A percentile compares a stretch with the other conserved stretches of the same genome.
These are phyloP conservation scores for Melospiza georgiana DNA, from an alignment of 2,113 vertebrate genomes.

Conservation along the genomic window DNA sequence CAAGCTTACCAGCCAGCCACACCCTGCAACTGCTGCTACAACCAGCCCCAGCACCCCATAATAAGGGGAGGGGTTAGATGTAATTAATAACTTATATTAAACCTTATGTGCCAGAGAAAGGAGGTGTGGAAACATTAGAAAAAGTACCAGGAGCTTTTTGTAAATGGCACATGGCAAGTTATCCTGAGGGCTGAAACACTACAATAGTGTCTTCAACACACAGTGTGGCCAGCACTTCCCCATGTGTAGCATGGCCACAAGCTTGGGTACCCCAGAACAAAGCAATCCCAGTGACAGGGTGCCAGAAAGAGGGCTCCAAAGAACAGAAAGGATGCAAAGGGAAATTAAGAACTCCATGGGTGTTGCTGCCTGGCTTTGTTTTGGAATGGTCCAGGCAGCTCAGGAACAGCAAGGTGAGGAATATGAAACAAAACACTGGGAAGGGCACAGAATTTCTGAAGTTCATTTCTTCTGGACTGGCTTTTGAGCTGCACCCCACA, in stretches of 20 bases:
- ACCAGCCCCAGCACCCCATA: no score
- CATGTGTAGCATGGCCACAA: fast-evolving
- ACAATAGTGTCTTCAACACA: fast-evolving
- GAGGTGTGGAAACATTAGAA: no score
- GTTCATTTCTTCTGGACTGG: background rate
- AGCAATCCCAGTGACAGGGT: background rate
- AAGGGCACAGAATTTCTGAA: background rate
- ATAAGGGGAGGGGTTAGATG: no score
- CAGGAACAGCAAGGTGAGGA: background rate
- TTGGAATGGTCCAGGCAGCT: background rate
- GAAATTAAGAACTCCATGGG: background rate
- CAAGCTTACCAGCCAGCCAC: no score
- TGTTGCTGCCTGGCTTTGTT: background rate
- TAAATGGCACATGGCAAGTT: fast-evolving
- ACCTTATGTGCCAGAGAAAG: no score
- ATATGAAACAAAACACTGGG: background rate
- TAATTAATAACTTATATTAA: no score
- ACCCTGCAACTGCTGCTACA: no score
- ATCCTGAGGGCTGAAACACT: background rate
- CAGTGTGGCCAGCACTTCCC: background rate
- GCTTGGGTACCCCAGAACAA: background rate
- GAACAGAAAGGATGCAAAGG: background rate
- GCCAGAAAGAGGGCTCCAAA: background rate
- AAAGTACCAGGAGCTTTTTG: no score
- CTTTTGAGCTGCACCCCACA: background rate